phyloP scores from a whole-genome alignment of 2,113 vertebrate genomes.

The Ictalurus punctatus region DNA sequence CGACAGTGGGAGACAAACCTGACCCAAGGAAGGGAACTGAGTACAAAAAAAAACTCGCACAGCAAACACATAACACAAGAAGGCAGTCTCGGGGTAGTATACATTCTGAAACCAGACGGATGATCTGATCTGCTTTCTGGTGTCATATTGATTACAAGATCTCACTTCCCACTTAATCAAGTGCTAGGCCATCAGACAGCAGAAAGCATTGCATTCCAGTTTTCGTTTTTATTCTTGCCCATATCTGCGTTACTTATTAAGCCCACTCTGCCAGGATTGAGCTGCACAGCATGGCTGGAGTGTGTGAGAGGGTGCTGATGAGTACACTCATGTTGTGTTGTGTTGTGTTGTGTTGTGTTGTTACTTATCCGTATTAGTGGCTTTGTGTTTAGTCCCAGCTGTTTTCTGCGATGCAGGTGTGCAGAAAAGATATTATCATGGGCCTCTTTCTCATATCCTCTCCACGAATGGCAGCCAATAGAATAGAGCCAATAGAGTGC shows the following conservation, averaged over 20 bases:
- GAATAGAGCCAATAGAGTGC: constrained; percentile 48
- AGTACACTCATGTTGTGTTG: neutral
- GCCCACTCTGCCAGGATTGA: no score
- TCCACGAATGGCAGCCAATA: constrained; percentile 59
- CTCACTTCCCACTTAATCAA: constrained; percentile 39
- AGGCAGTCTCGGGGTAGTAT: constrained; percentile 17
- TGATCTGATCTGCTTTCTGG: constrained; percentile 43
- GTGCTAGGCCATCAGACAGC: constrained; percentile 9
- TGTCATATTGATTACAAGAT: constrained; percentile 47
- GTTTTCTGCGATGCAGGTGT: constrained; percentile 55
- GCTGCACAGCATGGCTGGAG: neutral
- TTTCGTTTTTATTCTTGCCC: constrained; percentile 5
- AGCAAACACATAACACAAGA: constrained; percentile 2
- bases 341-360: constrained; percentile 5
- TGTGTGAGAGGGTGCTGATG: neutral
- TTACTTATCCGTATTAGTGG: constrained; percentile 12
- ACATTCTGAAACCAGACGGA: constrained; percentile 49
- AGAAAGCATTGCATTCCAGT: constrained; percentile 11
- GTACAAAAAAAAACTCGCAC: neutral
- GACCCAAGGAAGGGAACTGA: constrained; percentile 17
- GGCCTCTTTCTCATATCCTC: constrained; percentile 60
- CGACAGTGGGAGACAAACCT: constrained; percentile 23
- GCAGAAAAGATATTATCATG: constrained; percentile 57
- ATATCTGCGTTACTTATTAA: neutral
- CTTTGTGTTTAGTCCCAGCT: constrained; percentile 56